Conservation (phyloP, 1,140 invertebrate species). For the Sycophaga agraensis region DNA sequence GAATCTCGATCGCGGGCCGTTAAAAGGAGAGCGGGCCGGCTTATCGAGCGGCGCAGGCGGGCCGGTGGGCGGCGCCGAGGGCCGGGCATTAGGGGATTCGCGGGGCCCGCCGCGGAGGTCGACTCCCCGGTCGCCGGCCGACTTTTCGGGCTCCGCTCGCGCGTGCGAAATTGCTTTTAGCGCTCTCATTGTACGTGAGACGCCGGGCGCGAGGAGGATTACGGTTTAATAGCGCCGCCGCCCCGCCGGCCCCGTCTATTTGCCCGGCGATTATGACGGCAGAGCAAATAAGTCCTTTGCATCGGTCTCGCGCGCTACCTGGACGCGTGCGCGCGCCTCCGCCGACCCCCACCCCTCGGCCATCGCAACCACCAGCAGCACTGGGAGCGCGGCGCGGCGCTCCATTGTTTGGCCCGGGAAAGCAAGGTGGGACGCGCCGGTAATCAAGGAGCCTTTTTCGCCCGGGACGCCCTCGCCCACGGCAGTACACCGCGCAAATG, state of each 20-base stretch:
- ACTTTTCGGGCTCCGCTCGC: slow-evolving; percentile 19
- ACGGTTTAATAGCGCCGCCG: slow-evolving; percentile 36
- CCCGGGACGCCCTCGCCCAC: not conserved
- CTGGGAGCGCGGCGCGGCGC: no score
- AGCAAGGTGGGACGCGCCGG: not conserved
- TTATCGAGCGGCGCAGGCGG: no score
- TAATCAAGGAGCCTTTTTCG: slow-evolving; percentile 18
- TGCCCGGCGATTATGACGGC: slow-evolving; percentile 40
- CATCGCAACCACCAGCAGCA: no score
- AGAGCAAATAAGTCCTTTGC: slow-evolving; percentile 39
- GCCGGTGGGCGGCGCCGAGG: no score
- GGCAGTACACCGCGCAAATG: not conserved
- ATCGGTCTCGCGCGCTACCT: not conserved
- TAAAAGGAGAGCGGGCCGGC: no score
- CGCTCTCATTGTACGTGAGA: slow-evolving; percentile 36
- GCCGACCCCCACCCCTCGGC: not conserved
- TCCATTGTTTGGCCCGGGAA: slow-evolving; percentile 2
- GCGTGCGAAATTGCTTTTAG: slow-evolving; percentile 37
- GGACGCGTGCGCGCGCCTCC: not conserved
- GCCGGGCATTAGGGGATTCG: no score
- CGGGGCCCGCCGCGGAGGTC: no score
- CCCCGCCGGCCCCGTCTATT: slow-evolving; percentile 12
- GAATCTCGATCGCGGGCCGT: no score
- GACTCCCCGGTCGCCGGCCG: no score
- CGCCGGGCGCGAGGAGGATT: slow-evolving; percentile 37